A percentile compares a stretch with the other conserved stretches of the same genome.
Conservation (phyloP, 2,797 vertebrate genomes). For the Eulemur mongoz region DNA sequence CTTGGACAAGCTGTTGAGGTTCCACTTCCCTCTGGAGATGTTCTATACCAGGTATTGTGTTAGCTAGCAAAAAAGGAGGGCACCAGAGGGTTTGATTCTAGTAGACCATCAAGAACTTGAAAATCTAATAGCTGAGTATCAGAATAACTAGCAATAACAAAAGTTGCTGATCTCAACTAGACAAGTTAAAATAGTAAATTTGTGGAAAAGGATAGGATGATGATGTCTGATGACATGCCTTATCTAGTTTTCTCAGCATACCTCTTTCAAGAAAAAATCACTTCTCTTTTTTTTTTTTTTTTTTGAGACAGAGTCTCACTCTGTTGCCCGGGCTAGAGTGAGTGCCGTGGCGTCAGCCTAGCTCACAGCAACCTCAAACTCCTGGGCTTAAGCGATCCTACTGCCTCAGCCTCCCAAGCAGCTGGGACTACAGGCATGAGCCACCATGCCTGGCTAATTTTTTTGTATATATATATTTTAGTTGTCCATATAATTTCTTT, state of each 20-base stretch:
- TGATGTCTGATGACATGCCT: neutral
- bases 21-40: constrained; percentile 90
- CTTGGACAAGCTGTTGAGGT: constrained; percentile 91
- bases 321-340: too few species aligned
- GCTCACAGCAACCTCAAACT: too few species aligned
- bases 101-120: constrained; percentile 29
- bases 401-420: too few species aligned
- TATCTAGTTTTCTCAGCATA: constrained; percentile 7
- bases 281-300: too few species aligned
- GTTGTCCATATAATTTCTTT: too few species aligned
- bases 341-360: too few species aligned
- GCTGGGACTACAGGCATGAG: too few species aligned
- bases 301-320: too few species aligned
- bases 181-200: constrained; percentile 41
- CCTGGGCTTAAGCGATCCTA: too few species aligned
- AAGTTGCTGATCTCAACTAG: constrained; percentile 37
- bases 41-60: constrained; percentile 93
- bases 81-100: constrained; percentile 36
- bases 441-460: too few species aligned
- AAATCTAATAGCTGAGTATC: constrained; percentile 16
- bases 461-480: too few species aligned
- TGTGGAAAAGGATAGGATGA: neutral
- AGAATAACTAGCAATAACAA: constrained; percentile 22
- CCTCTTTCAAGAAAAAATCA: constrained; percentile 9
- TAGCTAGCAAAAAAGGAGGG: constrained; percentile 78